phyloP scores from a whole-genome alignment of 2,797 vertebrate species.

The Alcedo quadribrachys region DNA sequence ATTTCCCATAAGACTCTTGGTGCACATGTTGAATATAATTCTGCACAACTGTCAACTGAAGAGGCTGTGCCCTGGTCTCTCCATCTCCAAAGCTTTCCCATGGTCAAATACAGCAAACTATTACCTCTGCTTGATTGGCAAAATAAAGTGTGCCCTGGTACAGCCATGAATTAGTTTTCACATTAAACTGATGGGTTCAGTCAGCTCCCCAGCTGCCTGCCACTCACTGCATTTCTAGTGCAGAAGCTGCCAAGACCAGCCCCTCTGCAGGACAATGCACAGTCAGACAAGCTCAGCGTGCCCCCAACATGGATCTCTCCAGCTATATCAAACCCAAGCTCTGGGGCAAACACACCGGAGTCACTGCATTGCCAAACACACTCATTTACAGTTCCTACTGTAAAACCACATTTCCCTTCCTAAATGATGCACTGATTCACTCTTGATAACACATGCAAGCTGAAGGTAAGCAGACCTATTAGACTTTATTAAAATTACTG shows the following conservation, averaged over 20 bases:
- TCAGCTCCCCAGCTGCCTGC: neutral
- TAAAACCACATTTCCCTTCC: neutral
- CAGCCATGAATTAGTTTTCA: neutral
- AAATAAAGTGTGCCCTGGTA: neutral
- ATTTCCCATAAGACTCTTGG: neutral
- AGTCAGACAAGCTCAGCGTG: neutral
- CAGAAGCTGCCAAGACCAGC: neutral
- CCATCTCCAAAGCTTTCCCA: neutral
- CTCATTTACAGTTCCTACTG: neutral
- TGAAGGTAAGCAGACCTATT: slow-evolving; percentile 56
- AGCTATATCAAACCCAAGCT: neutral
- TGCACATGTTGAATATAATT: neutral
- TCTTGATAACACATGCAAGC: neutral
- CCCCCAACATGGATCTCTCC: neutral
- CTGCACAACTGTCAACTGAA: neutral
- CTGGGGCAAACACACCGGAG: neutral
- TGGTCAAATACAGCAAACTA: neutral
- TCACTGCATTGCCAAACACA: neutral
- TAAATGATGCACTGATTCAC: neutral
- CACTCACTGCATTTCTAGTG: neutral
- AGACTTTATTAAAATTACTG: slow-evolving; percentile 51
- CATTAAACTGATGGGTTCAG: neutral
- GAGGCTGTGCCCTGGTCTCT: neutral
- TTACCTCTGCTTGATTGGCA: neutral
- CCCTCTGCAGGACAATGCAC: neutral